Base-by-base conservation (phyloP, 2,113 vertebrate species). In the Tor tambroides region DNA sequence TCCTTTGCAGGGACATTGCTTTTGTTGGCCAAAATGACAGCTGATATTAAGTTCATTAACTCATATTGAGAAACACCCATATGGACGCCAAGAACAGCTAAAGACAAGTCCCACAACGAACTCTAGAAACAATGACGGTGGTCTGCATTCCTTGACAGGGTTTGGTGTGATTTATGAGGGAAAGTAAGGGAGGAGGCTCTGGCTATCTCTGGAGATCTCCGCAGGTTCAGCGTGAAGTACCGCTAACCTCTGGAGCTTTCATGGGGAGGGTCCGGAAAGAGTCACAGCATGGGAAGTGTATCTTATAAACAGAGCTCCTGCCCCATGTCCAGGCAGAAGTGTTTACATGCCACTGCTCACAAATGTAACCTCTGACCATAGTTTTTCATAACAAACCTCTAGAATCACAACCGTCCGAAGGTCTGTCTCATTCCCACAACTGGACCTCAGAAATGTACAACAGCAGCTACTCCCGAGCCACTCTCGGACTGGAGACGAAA, bases 391-490 rank as follows among this genome's bases (percentile, higher is more conserved):
- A 12, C 43, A 46, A 46, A 49, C 78, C 32, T 30, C 80, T 3
- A 49, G 61, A 69, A 6, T 83, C 80, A 11, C 4, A 71, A 21
- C 5, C 19, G 0, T 15, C 81, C 2, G 17, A 72, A 43, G 3
- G 65, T 23, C 26, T 4, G 2, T 49, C 46, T 49, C 46, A 49
- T 49, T 49, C 3, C 46, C 46, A 49, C 46, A 49, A 49, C 12
- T 4, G 46, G 46, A 49, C 15, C 5, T 0, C 72, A 1, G 88
- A 63, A 87, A 97, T 97, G 97, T 96, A 97, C 91, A 96, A 94
- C 88, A 94, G 91, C 92, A 93, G 90, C 89, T 96, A 95, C 90
- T 67, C 93, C 63, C 93, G 92, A 92, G 93, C 94, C 86, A 97
- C 96, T 19, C 93, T 96, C 11, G 94, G 95, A 14, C 35, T 94